Evolutionary conservation across 2,113 vertebrate genomes (phyloP), one percentile per base, ranked within the genome.

Genomic region (Datnioides undecimradiatus): DNA sequence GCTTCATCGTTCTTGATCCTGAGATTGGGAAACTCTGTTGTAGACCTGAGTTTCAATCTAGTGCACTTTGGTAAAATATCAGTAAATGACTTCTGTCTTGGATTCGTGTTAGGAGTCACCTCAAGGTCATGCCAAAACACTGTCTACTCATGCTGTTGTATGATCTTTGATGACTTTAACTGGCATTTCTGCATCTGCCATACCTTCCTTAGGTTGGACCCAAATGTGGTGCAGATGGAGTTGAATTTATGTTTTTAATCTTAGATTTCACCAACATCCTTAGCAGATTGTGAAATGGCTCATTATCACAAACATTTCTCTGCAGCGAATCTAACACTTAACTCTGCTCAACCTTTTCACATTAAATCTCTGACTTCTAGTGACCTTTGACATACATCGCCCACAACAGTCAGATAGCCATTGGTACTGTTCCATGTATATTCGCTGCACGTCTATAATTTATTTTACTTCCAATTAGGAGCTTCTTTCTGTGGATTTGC

Each of bases 401-500:
- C 8, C 38, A 74, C 5, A 33, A 58, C 8, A 12, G 6, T 40
- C 45, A 45, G 41, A 25, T n/a, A 54, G 29, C 55, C 12, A 23
- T 58, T 46, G 49, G 40, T 51, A 33, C 45, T 43, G 51, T 48
- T 43, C 25, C 4, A 16, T 40, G 36, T 27, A 16, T 64, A 77
- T 75, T 70, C 55, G 16, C 2, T 31, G 12, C 54, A 33, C 54
- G 59, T 40, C 8, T 34, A 25, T 65, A 7, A 31, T 76, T 72
- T 57, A 52, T 82, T 74, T 67, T 16, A 40, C 34, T 33, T 9
- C 58, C 43, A 78, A 68, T 73, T 83, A 79, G 8, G 2, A 34
- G 41, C 10, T 62, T 70, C 27, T 46, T 80, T 72, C 60, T 45
- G 27, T 10, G 1, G 1, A 69, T 75, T 71, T 62, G 19, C 40